A percentile compares a stretch with the other conserved stretches of the same genome.
Conservation (phyloP, 2,888 invertebrate genomes). For the Eumacrocentrus americanus region DNA sequence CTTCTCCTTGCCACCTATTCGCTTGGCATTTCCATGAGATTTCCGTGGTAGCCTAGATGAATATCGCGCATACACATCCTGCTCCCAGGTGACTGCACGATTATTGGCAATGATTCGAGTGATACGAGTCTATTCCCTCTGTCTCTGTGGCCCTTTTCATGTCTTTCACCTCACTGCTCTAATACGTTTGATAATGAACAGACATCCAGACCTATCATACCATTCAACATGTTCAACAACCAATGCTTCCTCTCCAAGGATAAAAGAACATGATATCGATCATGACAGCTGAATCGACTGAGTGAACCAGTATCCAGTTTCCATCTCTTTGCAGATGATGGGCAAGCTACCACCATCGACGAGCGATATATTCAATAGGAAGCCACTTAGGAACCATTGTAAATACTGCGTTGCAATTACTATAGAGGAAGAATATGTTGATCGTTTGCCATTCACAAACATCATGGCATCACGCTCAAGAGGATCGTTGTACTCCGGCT, state of each 20-base stretch:
- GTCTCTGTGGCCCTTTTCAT: background rate
- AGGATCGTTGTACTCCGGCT: background rate
- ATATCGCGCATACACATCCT: slow-evolving; percentile 7
- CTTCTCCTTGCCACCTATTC: slow-evolving; percentile 47
- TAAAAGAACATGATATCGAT: background rate
- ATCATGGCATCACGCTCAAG: background rate
- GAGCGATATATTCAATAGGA: background rate
- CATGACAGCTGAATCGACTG: background rate
- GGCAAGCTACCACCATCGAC: too few species aligned
- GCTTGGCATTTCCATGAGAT: slow-evolving; percentile 23
- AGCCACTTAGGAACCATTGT: too few species aligned
- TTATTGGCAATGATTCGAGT: background rate
- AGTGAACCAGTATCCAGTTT: background rate
- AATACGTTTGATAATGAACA: background rate
- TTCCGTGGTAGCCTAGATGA: slow-evolving; percentile 9
- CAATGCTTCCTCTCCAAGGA: too few species aligned
- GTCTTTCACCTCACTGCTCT: background rate
- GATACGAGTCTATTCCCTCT: background rate
- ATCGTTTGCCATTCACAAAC: slow-evolving; percentile 23
- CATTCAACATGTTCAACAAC: too few species aligned
- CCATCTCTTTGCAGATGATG: background rate
- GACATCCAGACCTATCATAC: background rate
- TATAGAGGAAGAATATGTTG: slow-evolving; percentile 11
- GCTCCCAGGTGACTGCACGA: background rate
- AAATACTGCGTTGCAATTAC: too few species aligned